Percentiles rank a stretch among this genome's conserved stretches.
phyloP scores from a whole-genome alignment of 2,888 invertebrate genomes.

The Tuberolachnus salignus region DNA sequence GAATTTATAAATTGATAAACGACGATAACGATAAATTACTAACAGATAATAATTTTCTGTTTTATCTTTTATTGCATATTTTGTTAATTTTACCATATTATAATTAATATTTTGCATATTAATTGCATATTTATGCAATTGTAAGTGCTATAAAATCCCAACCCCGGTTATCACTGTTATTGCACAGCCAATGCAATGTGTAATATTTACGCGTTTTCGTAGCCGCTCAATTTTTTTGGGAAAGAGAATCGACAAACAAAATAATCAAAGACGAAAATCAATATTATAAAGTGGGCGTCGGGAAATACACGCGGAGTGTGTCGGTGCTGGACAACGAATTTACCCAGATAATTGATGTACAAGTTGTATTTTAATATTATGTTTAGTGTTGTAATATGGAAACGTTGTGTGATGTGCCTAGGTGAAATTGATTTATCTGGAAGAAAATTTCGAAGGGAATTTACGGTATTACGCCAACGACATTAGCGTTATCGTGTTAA shows the following conservation, averaged over 20 bases:
- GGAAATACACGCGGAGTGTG: background rate
- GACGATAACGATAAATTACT: too few species aligned
- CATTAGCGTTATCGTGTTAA: background rate
- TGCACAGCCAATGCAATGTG: too few species aligned
- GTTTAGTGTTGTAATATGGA: background rate
- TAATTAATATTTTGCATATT: too few species aligned
- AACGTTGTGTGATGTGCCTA: too few species aligned
- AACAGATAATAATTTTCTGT: too few species aligned
- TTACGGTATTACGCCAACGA: background rate
- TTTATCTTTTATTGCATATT: too few species aligned
- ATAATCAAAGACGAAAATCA: background rate
- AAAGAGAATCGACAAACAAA: background rate
- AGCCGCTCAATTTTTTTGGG: constrained; percentile 7
- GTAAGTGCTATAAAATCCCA: too few species aligned
- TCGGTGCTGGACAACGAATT: background rate
- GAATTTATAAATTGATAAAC: too few species aligned
- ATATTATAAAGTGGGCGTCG: background rate
- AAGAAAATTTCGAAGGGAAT: background rate
- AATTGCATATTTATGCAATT: too few species aligned
- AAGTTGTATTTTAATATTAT: too few species aligned
- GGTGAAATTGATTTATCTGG: background rate
- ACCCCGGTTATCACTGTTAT: too few species aligned
- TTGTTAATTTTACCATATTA: too few species aligned
- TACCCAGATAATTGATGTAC: constrained; percentile 18
- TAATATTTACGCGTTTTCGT: background rate